phyloP scores from a whole-genome alignment of 2,888 invertebrate genomes.

The Athalia circularis region DNA sequence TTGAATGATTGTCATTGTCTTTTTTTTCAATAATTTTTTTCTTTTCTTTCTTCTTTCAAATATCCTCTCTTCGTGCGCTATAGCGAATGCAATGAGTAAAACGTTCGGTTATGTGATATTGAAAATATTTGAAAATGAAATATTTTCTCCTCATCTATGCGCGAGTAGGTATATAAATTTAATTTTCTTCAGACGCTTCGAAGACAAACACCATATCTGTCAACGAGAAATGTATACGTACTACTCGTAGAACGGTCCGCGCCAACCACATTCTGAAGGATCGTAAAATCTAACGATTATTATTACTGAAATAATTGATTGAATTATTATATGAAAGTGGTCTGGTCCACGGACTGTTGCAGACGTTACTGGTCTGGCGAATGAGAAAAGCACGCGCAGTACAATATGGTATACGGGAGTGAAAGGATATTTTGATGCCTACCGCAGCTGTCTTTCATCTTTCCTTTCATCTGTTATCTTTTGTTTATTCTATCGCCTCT shows the following conservation, averaged over 20 bases:
- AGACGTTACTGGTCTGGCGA: not conserved
- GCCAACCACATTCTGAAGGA: not conserved
- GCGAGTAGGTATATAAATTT: too few species aligned
- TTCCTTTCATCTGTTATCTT: not conserved
- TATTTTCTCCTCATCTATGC: not conserved
- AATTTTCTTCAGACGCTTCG: too few species aligned
- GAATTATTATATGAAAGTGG: conserved; percentile 30
- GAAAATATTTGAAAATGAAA: not conserved
- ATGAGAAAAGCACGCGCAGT: conserved; percentile 16
- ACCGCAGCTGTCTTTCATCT: not conserved
- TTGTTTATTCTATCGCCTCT: not conserved
- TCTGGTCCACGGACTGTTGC: not conserved
- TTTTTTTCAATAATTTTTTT: too few species aligned
- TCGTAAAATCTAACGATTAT: conserved; percentile 15
- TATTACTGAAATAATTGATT: conserved; percentile 4
- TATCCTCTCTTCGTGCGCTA: too few species aligned
- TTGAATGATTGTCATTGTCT: too few species aligned
- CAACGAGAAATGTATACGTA: not conserved
- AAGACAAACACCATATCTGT: too few species aligned
- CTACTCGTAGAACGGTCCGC: not conserved
- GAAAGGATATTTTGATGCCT: conserved; percentile 1
- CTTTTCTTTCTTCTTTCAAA: too few species aligned
- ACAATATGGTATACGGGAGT: conserved; percentile 18
- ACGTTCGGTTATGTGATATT: not conserved
- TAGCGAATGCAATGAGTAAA: too few species aligned